A percentile compares a stretch with the other conserved stretches of the same genome.
phyloP scores from a whole-genome alignment of 2,888 invertebrate genomes.

The Scaptodrosophila latifasciaeformis region DNA sequence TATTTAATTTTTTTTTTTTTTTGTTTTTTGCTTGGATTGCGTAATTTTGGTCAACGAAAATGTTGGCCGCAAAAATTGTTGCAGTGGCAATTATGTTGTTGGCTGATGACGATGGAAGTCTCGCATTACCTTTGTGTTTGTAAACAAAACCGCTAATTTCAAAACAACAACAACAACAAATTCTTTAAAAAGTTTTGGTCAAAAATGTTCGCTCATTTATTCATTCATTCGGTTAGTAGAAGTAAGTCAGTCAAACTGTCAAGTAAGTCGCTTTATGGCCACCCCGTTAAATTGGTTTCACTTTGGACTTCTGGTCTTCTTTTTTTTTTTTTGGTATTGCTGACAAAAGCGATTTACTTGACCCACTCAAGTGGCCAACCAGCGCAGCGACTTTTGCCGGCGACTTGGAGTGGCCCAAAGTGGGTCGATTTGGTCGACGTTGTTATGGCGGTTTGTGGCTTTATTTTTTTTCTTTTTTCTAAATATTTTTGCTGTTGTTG shows the following conservation, averaged over 20 bases:
- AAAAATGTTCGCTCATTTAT: slow-evolving; percentile 11
- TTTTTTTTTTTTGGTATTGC: slow-evolving; percentile 51
- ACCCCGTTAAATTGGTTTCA: slow-evolving; percentile 52
- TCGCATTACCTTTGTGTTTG: slow-evolving; percentile 10
- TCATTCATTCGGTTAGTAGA: background rate
- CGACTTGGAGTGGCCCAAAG: slow-evolving; percentile 41
- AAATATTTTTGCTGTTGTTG: slow-evolving; percentile 20
- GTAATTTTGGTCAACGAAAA: background rate
- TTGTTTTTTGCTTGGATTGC: slow-evolving; percentile 1
- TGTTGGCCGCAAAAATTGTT: background rate
- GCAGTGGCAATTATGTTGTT: slow-evolving; percentile 32
- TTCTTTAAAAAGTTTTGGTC: background rate
- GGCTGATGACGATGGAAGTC: slow-evolving; percentile 14
- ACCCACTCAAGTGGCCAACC: slow-evolving; percentile 46
- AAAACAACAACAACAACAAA: background rate
- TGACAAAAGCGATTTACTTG: slow-evolving; percentile 67
- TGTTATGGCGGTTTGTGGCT: too few species aligned
- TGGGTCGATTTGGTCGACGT: slow-evolving; percentile 30
- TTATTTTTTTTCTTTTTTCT: too few species aligned
- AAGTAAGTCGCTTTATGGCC: slow-evolving; percentile 49
- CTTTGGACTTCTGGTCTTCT: background rate
- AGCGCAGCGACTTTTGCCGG: background rate
- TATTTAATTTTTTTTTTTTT: slow-evolving; percentile 1
- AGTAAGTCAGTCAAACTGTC: slow-evolving; percentile 13
- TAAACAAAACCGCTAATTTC: slow-evolving; percentile 41